Evolutionary conservation across 1,140 invertebrate genomes (phyloP), one percentile per base, ranked within the genome.

Genomic region (roundworm (Caenorhabditis elegans)): DNA sequence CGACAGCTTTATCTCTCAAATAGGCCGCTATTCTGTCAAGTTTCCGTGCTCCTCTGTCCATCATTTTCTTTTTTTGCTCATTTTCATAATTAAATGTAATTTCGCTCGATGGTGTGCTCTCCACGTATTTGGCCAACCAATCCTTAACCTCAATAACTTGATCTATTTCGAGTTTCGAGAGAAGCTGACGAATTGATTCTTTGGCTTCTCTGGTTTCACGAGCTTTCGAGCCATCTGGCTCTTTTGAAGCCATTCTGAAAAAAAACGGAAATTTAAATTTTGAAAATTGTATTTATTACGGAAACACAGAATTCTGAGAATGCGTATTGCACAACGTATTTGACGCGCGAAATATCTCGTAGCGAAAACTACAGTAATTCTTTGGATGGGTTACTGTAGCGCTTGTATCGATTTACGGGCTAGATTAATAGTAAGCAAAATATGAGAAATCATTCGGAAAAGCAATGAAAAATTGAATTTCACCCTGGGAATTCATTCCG

Each of bases 111-210:
- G 60, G 60, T 8, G 60, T 70, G 13, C 43, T 34, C 3, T 39
- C 34, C 11, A 70, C 60, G 26, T 70, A 70, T 70, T 70, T 70
- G 19, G 10, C 43, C 1, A 70, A n/a, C 60, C 60, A 70, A 39
- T 70, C 60, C n/a, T 70, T 70, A 22, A 70, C n/a, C 22, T 70
- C 60, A 39, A 70, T 39, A 1, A 70, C 60, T 43, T 70, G 34
- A 36, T 70, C 60, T 8, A 70, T 70, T 70, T 70, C 34, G 11
- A 70, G n/a, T 70, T 70, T 70, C 0, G 60, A 70, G 4, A 70
- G 60, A 13, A 70, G 6, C 10, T 43, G 34, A 31, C 26, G n/a
- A 43, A 70, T 70, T 19, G 10, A 17, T 43, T 11, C 60, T 43
- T 70, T 70, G 17, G 34, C 34, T 70, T 70, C 60, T 22, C 31